Evolutionary conservation across 2,797 vertebrate genomes (phyloP).

Genomic region (Hemibagrus guttatus): DNA sequence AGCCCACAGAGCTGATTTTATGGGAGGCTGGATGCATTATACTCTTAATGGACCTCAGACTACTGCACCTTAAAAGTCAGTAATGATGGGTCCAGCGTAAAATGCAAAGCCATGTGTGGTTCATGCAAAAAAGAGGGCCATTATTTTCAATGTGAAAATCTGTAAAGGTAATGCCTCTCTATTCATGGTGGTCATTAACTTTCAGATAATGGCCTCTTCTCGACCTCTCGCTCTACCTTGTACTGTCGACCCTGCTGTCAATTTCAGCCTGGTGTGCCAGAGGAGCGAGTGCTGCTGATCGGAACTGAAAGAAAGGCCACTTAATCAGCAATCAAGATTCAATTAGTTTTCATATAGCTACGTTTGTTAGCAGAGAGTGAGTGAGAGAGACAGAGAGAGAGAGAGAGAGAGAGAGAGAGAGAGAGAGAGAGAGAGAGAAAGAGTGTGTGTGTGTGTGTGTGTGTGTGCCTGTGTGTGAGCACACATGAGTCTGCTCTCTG

Average conservation of each 20-base stretch:
- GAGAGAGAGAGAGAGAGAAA: conserved; percentile 13
- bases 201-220: conserved; percentile 70
- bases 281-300: conserved; percentile 86
- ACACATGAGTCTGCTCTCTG: conserved; percentile 44
- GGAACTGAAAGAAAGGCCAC: conserved; percentile 85
- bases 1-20: conserved; percentile 1
- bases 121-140: conserved; percentile 39
- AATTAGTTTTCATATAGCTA: conserved; percentile 76
- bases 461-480: not conserved
- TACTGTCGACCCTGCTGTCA: conserved; percentile 77
- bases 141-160: conserved; percentile 58
- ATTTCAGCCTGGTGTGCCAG: conserved; percentile 80
- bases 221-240: conserved; percentile 75
- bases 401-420: not conserved
- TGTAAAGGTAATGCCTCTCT: conserved; percentile 74
- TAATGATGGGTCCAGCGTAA: conserved; percentile 44
- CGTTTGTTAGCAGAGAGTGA: conserved; percentile 31
- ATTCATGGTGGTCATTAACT: conserved; percentile 68
- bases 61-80: conserved; percentile 38
- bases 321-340: conserved; percentile 92
- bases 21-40: not conserved
- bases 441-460: conserved; percentile 9
- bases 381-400: conserved; percentile 12
- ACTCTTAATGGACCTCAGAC: conserved; percentile 34
- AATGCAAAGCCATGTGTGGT: conserved; percentile 45